phyloP scores from a whole-genome alignment of 2,113 vertebrate species.

The Petroica traversi region DNA sequence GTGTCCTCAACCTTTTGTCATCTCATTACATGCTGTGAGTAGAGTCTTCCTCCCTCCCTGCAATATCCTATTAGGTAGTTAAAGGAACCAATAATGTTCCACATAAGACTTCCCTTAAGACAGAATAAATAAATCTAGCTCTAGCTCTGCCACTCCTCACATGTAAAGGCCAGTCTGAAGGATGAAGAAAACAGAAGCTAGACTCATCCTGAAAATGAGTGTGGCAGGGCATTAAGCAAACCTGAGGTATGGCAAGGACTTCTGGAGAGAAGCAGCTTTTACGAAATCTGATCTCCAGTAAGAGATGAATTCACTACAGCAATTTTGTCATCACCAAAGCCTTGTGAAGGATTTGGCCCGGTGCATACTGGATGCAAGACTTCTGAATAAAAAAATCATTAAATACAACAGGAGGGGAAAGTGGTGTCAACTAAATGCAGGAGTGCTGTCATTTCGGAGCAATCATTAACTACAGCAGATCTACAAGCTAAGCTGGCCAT shows the following conservation, averaged over 20 bases:
- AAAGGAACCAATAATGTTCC: not conserved
- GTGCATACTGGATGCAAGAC: not conserved
- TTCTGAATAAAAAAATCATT: not conserved
- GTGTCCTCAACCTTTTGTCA: not conserved
- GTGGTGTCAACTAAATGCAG: not conserved
- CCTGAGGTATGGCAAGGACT: not conserved
- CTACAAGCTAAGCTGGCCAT: not conserved
- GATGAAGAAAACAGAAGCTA: not conserved
- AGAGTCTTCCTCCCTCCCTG: not conserved
- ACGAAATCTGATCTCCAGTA: not conserved
- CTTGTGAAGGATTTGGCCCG: not conserved
- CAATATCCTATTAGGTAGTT: not conserved
- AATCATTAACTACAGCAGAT: not conserved
- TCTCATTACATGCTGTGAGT: not conserved
- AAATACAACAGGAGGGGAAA: not conserved
- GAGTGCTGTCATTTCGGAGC: not conserved
- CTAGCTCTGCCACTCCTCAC: not conserved
- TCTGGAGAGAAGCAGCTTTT: not conserved
- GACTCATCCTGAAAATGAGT: not conserved
- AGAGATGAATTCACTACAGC: not conserved
- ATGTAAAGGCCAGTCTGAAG: not conserved
- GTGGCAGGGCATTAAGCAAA: not conserved
- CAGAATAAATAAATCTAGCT: not conserved
- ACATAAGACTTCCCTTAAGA: not conserved
- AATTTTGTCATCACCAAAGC: not conserved